phyloP scores from a whole-genome alignment of 2,113 vertebrate genomes.

The Lagopus muta region DNA sequence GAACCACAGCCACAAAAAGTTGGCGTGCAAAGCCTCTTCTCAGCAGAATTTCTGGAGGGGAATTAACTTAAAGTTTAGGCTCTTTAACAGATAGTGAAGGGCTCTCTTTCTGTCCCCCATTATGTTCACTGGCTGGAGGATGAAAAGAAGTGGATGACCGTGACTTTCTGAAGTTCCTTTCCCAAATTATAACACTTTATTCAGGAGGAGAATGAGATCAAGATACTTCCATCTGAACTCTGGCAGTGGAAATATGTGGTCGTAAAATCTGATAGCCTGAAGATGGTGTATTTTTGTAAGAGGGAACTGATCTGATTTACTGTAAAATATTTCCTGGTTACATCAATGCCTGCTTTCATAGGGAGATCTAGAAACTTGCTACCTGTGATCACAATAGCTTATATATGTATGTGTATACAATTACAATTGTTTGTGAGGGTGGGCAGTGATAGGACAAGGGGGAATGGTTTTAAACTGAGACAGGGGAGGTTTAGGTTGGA shows the following conservation, averaged over 20 bases:
- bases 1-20: not conserved
- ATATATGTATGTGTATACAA: too few relatives aligned
- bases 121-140: not conserved
- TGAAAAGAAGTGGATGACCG: not conserved
- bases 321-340: not conserved
- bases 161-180: not conserved
- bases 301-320: not conserved
- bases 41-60: not conserved
- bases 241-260: not conserved
- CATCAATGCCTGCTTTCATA: not conserved
- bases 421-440: too few relatives aligned
- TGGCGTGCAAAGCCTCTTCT: not conserved
- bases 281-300: not conserved
- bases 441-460: too few relatives aligned
- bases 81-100: not conserved
- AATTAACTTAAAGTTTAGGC: not conserved
- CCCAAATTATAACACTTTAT: not conserved
- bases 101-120: not conserved
- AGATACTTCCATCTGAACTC: not conserved
- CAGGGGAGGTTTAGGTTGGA: too few relatives aligned
- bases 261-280: not conserved
- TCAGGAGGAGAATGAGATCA: not conserved
- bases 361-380: not conserved
- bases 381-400: not conserved
- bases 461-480: too few relatives aligned